Conservation (phyloP, 2,797 vertebrate species). For the Anisognathus igniventris region DNA sequence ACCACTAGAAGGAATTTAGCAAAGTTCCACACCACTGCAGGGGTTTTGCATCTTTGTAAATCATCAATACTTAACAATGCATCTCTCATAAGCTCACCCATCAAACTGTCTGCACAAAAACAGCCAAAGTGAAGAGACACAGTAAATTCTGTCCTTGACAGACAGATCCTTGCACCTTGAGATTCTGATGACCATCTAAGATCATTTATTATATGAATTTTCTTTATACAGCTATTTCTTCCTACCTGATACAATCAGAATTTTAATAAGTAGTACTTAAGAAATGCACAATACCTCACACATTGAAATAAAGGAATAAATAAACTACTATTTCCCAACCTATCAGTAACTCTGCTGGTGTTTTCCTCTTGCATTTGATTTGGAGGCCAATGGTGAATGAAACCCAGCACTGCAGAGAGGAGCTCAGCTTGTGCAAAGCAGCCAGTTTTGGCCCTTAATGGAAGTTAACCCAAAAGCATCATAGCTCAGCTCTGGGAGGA, state of each 20-base stretch:
- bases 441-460: accelerated
- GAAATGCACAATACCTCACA: not conserved
- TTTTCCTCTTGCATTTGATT: not conserved
- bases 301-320: conserved; percentile 33
- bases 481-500: not conserved
- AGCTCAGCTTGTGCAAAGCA: not conserved
- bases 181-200: not conserved
- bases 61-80: not conserved
- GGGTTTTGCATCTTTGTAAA: not conserved
- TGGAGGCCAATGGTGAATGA: not conserved
- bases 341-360: not conserved
- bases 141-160: not conserved
- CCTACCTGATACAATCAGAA: not conserved
- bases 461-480: not conserved
- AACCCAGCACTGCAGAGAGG: not conserved
- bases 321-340: not conserved
- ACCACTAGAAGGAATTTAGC: not conserved
- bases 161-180: not conserved
- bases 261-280: not conserved
- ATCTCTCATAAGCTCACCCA: not conserved
- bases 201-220: not conserved
- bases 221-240: not conserved
- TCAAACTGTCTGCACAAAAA: not conserved
- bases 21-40: not conserved
- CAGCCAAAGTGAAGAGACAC: not conserved